Percentiles rank a stretch among this genome's conserved stretches.
Evolutionary conservation across 2,113 vertebrate species (phyloP).

Genomic region (Talpa occidentalis): DNA sequence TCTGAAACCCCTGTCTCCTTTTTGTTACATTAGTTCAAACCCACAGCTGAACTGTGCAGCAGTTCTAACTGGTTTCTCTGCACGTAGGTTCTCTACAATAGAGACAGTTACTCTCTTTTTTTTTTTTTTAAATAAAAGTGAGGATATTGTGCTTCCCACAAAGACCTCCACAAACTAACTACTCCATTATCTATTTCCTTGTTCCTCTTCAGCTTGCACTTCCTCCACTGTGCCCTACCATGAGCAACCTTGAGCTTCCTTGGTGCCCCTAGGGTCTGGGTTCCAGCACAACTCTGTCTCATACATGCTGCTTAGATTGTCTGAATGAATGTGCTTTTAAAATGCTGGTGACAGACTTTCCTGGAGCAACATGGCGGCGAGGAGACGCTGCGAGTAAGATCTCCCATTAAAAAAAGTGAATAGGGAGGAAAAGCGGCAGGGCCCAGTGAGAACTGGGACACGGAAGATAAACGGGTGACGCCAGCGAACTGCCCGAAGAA

Average conservation of each 20-base stretch:
- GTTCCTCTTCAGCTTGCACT: rapidly evolving
- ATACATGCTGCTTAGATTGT: neutral
- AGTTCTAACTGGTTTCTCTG: neutral
- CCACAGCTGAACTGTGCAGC: neutral
- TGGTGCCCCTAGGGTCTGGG: rapidly evolving
- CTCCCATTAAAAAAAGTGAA: too few relatives aligned
- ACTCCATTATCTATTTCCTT: rapidly evolving
- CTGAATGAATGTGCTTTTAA: neutral
- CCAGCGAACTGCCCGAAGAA: too few relatives aligned
- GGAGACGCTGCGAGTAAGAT: too few relatives aligned
- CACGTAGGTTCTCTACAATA: too few relatives aligned
- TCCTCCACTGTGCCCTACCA: neutral
- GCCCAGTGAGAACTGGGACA: too few relatives aligned
- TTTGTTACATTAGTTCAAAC: neutral
- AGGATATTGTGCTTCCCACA: neutral
- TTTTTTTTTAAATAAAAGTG: too few relatives aligned
- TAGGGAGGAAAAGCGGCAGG: too few relatives aligned
- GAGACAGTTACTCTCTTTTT: neutral
- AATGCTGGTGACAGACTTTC: too few relatives aligned
- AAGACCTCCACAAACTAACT: rapidly evolving
- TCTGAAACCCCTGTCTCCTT: neutral
- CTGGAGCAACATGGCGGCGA: too few relatives aligned
- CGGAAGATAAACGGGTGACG: too few relatives aligned
- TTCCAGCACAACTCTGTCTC: neutral
- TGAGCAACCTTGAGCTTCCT: neutral